A percentile compares a stretch with the other conserved stretches of the same genome.
Conservation (phyloP, 2,113 vertebrate species). For the Muscicapa adusta region DNA sequence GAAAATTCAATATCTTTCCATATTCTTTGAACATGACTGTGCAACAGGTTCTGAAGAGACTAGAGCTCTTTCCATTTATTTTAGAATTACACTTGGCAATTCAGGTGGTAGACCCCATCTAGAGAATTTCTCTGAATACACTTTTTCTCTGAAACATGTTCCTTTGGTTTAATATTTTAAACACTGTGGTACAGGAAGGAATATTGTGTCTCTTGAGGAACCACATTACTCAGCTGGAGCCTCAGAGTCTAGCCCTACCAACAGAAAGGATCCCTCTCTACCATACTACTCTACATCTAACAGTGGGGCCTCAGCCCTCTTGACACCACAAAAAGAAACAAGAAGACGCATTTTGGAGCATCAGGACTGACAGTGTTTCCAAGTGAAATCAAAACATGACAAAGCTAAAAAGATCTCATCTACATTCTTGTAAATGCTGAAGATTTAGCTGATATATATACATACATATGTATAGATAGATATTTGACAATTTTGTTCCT, state of each 20-base stretch:
- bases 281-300: too few species aligned
- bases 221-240: not conserved
- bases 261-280: not conserved
- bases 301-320: not conserved
- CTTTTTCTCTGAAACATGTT: not conserved
- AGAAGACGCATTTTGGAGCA: not conserved
- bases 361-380: not conserved
- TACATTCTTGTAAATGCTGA: not conserved
- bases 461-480: too few species aligned
- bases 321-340: not conserved
- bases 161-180: not conserved
- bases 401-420: not conserved
- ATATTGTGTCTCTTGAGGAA: not conserved
- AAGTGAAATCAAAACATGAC: not conserved
- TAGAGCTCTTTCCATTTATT: not conserved
- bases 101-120: not conserved
- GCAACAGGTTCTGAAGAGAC: not conserved
- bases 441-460: not conserved
- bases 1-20: not conserved
- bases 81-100: not conserved
- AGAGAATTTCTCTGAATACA: not conserved
- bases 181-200: not conserved
- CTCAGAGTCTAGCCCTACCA: not conserved
- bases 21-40: not conserved
- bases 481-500: not conserved